Evolutionary conservation across 2,888 invertebrate species (phyloP).

Genomic region (Acanthosepion pharaonis): DNA sequence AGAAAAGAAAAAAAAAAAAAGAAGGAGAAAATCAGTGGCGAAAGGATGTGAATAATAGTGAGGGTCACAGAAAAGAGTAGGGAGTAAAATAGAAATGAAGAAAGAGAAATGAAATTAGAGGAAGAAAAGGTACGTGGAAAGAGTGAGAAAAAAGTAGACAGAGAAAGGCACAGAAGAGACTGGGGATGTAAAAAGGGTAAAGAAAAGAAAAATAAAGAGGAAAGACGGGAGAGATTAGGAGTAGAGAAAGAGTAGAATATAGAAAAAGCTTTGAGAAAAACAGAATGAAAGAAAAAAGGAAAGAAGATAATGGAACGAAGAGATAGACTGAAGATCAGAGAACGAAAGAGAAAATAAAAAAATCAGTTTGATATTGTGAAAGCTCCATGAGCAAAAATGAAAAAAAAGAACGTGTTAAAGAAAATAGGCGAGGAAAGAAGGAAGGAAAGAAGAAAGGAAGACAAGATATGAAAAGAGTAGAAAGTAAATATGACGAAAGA

Average conservation of each 20-base stretch:
- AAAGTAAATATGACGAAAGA: background rate
- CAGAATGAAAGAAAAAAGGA: too few relatives aligned
- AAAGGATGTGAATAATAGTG: too few relatives aligned
- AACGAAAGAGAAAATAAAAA: background rate
- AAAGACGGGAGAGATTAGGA: background rate
- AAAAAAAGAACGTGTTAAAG: background rate
- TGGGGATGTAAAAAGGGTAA: background rate
- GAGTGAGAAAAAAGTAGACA: background rate
- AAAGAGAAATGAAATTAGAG: background rate
- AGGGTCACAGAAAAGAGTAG: background rate
- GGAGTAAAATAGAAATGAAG: background rate
- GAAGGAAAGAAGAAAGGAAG: background rate
- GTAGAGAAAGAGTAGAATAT: background rate
- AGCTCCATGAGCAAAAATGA: background rate
- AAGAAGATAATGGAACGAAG: too few relatives aligned
- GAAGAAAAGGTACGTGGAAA: background rate
- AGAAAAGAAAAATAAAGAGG: too few relatives aligned
- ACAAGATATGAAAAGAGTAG: background rate
- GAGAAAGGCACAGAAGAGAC: background rate
- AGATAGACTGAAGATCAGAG: background rate
- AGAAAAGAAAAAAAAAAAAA: background rate
- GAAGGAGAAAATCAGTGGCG: background rate
- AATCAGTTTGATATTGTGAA: background rate
- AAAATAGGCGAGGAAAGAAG: background rate
- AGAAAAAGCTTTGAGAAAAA: background rate